Percentiles rank a stretch among this genome's conserved stretches.
Conservation (phyloP, 64 coral and sea anemone species). For the Hydrozoanthus tunicans region DNA sequence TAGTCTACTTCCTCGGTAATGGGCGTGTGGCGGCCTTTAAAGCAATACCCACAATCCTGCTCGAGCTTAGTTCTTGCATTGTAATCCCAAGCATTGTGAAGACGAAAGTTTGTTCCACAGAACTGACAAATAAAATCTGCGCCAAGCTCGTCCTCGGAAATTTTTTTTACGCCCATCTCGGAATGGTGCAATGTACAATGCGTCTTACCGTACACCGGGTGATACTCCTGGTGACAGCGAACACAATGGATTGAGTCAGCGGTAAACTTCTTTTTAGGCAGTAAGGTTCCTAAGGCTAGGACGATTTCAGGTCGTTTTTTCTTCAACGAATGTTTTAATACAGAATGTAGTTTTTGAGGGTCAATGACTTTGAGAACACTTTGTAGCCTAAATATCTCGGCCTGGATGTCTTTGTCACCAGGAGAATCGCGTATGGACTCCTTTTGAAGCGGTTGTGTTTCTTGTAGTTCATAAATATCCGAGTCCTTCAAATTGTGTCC, state of each 20-base stretch:
- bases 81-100: slow-evolving; percentile 63
- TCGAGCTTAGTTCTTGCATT: slow-evolving; percentile 32
- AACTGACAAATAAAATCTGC: slow-evolving; percentile 67
- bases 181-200: slow-evolving; percentile 69
- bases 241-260: slow-evolving; percentile 90
- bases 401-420: slow-evolving; percentile 50
- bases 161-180: slow-evolving; percentile 49
- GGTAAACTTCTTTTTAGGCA: slow-evolving; percentile 77
- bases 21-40: slow-evolving; percentile 69
- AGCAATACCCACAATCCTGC: slow-evolving; percentile 80
- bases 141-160: slow-evolving; percentile 53
- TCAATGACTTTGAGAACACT: slow-evolving; percentile 75
- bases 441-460: background rate
- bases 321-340: slow-evolving; percentile 66
- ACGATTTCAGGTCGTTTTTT: slow-evolving; percentile 57
- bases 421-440: slow-evolving; percentile 3
- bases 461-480: slow-evolving; percentile 7
- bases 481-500: slow-evolving; percentile 10
- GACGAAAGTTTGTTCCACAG: slow-evolving; percentile 58
- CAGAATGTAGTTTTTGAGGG: slow-evolving; percentile 70
- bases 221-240: slow-evolving; percentile 91
- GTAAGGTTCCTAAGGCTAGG: slow-evolving; percentile 62
- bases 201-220: slow-evolving; percentile 61
- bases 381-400: slow-evolving; percentile 69
- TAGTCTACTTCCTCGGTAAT: slow-evolving; percentile 70